Conservation (phyloP, 2,888 invertebrate species). For the Lycophotia porphyrea region DNA sequence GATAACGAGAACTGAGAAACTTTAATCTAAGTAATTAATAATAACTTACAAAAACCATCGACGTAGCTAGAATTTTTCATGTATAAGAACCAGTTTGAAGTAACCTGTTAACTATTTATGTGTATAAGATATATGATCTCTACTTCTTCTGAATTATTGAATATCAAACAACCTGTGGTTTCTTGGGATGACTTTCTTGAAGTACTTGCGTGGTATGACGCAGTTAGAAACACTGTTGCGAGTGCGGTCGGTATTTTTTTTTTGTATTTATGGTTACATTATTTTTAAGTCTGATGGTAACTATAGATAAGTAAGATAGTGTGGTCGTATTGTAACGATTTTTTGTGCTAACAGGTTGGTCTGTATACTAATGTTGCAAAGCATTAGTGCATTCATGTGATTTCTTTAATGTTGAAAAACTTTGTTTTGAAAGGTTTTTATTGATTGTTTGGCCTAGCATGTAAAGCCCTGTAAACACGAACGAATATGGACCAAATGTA, state of each 20-base stretch:
- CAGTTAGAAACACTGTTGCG: neutral
- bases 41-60: neutral
- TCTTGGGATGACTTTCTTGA: neutral
- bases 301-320: slow-evolving; percentile 18
- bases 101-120: slow-evolving; percentile 5
- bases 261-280: slow-evolving; percentile 15
- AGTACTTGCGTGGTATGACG: neutral
- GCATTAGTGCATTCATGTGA: neutral
- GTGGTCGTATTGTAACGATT: slow-evolving; percentile 14
- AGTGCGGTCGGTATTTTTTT: neutral
- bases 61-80: slow-evolving; percentile 12
- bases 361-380: slow-evolving; percentile 15
- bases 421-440: slow-evolving; percentile 1
- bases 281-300: slow-evolving; percentile 49
- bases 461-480: neutral
- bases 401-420: neutral
- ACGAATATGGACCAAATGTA: neutral
- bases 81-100: neutral
- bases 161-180: slow-evolving; percentile 24
- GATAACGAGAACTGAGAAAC: slow-evolving; percentile 77
- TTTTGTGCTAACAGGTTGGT: slow-evolving; percentile 5
- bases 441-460: neutral
- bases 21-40: slow-evolving; percentile 2
- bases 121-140: slow-evolving; percentile 1
- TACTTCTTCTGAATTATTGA: slow-evolving; percentile 12